phyloP scores from a whole-genome alignment of 2,888 invertebrate genomes.

The Phragmatobia fuliginosa region DNA sequence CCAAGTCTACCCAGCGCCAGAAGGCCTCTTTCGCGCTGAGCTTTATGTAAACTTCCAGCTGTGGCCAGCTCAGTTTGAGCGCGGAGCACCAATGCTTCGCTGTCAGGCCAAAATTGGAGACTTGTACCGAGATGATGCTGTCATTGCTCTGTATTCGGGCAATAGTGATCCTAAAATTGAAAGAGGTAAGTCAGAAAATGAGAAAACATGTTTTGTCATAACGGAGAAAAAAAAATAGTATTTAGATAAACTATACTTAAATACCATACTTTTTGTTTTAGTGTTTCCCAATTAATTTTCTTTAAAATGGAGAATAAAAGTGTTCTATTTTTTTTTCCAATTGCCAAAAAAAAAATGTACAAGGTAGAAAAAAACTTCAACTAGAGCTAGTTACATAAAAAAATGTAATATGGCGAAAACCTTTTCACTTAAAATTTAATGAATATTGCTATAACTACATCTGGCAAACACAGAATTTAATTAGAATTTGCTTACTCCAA shows the following conservation, averaged over 20 bases:
- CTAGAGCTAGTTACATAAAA: not conserved
- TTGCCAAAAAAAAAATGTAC: too few relatives aligned
- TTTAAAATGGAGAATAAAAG: too few relatives aligned
- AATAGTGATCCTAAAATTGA: conserved; percentile 90
- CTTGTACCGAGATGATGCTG: conserved; percentile 87
- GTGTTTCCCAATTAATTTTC: not conserved
- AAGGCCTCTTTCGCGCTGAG: conserved; percentile 87
- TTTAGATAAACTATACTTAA: too few relatives aligned
- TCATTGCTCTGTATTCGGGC: conserved; percentile 87
- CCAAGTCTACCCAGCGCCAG: conserved; percentile 76
- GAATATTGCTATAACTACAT: conserved; percentile 5
- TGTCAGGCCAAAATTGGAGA: conserved; percentile 89
- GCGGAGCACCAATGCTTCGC: conserved; percentile 88
- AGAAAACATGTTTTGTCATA: not conserved
- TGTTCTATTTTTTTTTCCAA: too few relatives aligned
- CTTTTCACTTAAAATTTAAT: not conserved
- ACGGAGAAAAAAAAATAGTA: not conserved
- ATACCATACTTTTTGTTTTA: too few relatives aligned
- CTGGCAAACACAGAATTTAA: conserved; percentile 18
- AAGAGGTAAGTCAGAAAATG: conserved; percentile 84
- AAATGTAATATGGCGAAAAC: not conserved
- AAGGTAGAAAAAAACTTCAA: too few relatives aligned
- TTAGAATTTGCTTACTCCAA: conserved; percentile 22
- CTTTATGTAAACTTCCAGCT: conserved; percentile 87
- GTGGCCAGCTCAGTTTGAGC: conserved; percentile 88